Percentiles rank a stretch among this genome's conserved stretches.
Evolutionary conservation across 2,888 invertebrate species (phyloP).

Genomic region (Molorchus minor): DNA sequence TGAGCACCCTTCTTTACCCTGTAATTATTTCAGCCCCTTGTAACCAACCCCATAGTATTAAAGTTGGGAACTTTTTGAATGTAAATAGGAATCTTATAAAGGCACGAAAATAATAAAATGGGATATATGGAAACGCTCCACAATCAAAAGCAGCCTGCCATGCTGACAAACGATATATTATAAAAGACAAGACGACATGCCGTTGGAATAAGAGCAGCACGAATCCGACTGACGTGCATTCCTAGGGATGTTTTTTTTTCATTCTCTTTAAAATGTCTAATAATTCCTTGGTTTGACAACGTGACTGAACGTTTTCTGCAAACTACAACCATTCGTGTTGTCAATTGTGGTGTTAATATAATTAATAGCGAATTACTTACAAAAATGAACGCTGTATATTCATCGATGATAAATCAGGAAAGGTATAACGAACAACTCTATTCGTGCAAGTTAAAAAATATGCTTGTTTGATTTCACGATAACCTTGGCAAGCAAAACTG

Average conservation of each 20-base stretch:
- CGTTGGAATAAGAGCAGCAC: slow-evolving; percentile 21
- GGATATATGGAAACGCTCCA: slow-evolving; percentile 19
- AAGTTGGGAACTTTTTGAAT: slow-evolving; percentile 19
- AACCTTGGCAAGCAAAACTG: no score
- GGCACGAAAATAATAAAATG: slow-evolving; percentile 23
- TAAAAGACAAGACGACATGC: slow-evolving; percentile 28
- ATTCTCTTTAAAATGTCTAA: slow-evolving; percentile 6
- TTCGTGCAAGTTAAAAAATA: no score
- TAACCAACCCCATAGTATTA: slow-evolving; percentile 16
- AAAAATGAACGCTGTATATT: no score
- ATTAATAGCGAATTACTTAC: no score
- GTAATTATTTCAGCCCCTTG: slow-evolving; percentile 25
- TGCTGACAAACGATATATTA: slow-evolving; percentile 18
- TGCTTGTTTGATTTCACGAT: no score
- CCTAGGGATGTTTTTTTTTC: not conserved
- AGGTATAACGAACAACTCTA: no score
- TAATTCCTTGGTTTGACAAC: not conserved
- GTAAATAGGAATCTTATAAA: slow-evolving; percentile 24
- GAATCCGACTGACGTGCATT: slow-evolving; percentile 4
- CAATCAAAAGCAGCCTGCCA: slow-evolving; percentile 23
- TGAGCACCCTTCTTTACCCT: slow-evolving; percentile 11
- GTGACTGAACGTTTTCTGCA: not conserved
- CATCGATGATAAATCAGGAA: no score
- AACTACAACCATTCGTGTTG: not conserved
- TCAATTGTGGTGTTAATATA: no score